Evolutionary conservation across 1,140 invertebrate species (phyloP).

Genomic region (Eupeodes corollae): DNA sequence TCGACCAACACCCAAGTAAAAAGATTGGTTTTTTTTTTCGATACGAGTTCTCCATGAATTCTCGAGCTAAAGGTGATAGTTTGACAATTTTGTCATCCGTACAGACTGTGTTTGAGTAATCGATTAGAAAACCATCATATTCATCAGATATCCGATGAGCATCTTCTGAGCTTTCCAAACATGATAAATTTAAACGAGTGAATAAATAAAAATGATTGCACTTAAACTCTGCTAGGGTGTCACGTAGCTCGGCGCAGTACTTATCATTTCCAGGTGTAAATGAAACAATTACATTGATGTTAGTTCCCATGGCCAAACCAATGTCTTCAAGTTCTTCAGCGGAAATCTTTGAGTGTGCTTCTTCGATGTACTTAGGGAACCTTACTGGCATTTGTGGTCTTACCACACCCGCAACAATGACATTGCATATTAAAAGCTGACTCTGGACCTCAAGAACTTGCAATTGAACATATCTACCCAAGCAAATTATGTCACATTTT

Average conservation of each 20-base stretch:
- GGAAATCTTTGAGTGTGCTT: slow-evolving; percentile 12
- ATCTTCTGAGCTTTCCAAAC: slow-evolving; percentile 18
- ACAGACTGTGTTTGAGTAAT: slow-evolving; percentile 6
- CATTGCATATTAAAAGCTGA: slow-evolving; percentile 15
- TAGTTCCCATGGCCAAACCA: slow-evolving; percentile 26
- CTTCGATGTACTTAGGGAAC: slow-evolving; percentile 18
- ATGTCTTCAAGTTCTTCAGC: slow-evolving; percentile 30
- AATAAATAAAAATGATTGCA: slow-evolving; percentile 21
- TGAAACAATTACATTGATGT: slow-evolving; percentile 25
- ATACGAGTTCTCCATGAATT: slow-evolving; percentile 18
- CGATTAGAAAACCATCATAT: slow-evolving; percentile 29
- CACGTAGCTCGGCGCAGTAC: slow-evolving; percentile 19
- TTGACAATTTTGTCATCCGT: slow-evolving; percentile 13
- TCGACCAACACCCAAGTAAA: slow-evolving; percentile 9
- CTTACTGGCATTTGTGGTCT: slow-evolving; percentile 21
- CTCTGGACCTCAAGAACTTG: slow-evolving; percentile 8
- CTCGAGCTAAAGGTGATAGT: slow-evolving; percentile 19
- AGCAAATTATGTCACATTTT: slow-evolving; percentile 20
- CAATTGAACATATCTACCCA: slow-evolving; percentile 24
- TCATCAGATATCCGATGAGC: slow-evolving; percentile 19
- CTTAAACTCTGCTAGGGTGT: slow-evolving; percentile 11
- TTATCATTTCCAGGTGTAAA: slow-evolving; percentile 14
- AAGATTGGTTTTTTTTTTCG: slow-evolving; percentile 23
- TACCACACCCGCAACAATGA: slow-evolving; percentile 14
- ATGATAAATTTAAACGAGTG: slow-evolving; percentile 22